Percentiles rank a stretch among this genome's conserved stretches.
Evolutionary conservation across 2,888 invertebrate genomes (phyloP).

Genomic region (Gibbula magus): DNA sequence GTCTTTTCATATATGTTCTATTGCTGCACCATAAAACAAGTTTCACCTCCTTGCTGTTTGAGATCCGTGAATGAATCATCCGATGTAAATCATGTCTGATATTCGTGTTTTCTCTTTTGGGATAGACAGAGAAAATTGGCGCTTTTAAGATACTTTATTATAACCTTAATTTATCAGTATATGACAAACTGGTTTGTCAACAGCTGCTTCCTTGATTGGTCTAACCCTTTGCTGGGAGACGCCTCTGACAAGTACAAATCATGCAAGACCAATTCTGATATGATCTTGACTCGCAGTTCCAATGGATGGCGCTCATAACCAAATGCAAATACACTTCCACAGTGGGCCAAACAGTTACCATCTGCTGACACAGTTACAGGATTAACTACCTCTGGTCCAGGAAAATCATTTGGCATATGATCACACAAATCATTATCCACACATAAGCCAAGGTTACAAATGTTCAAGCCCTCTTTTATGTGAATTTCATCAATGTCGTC

Average conservation of each 20-base stretch:
- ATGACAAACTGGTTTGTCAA: conserved; percentile 19
- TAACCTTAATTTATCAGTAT: conserved; percentile 27
- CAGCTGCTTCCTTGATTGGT: too few species aligned
- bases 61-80: conserved; percentile 12
- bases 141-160: conserved; percentile 1
- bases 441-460: too few species aligned
- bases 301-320: conserved; percentile 3
- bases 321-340: conserved; percentile 27
- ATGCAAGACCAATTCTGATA: conserved; percentile 16
- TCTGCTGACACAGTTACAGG: conserved; percentile 21
- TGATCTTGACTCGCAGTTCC: conserved; percentile 27
- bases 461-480: too few species aligned
- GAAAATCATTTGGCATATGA: conserved; percentile 22
- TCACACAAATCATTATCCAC: background rate
- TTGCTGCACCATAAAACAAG: background rate
- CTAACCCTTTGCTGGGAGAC: too few species aligned
- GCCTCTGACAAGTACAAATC: background rate
- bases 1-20: background rate
- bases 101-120: conserved; percentile 15
- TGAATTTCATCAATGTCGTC: too few species aligned
- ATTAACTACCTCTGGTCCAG: background rate
- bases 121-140: conserved; percentile 24
- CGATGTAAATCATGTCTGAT: conserved; percentile 28
- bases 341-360: conserved; percentile 30
- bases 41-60: background rate